phyloP scores from a whole-genome alignment of 2,113 vertebrate species.

The Sporophila hypoxantha region DNA sequence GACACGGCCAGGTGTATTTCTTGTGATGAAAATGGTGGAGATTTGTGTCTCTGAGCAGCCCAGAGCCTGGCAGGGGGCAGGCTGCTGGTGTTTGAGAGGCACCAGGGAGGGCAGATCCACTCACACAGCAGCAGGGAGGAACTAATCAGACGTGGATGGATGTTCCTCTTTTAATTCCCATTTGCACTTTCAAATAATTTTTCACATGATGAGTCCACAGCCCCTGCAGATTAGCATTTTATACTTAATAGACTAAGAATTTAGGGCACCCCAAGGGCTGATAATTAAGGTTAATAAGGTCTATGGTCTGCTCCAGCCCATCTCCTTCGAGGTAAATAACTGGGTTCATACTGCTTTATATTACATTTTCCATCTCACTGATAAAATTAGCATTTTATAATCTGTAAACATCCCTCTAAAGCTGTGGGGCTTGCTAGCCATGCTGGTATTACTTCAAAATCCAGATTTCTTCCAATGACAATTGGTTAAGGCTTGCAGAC shows the following conservation, averaged over 20 bases:
- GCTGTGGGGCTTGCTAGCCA: neutral
- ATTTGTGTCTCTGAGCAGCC: neutral
- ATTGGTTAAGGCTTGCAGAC: neutral
- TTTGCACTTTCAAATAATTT: conserved; percentile 10
- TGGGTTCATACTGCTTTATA: neutral
- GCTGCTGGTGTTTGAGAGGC: neutral
- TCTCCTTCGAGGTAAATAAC: conserved; percentile 7
- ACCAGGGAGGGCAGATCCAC: neutral
- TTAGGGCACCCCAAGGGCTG: conserved; percentile 14
- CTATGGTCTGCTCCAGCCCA: neutral
- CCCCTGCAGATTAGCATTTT: conserved; percentile 20
- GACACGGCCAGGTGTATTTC: fast-evolving
- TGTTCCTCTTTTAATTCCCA: neutral
- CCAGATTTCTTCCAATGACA: neutral
- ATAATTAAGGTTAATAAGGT: conserved; percentile 45
- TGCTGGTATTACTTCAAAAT: neutral
- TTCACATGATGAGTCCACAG: conserved; percentile 3
- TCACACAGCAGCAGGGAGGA: neutral
- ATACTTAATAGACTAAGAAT: conserved; percentile 20
- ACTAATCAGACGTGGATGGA: conserved; percentile 16
- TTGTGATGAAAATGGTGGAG: fast-evolving
- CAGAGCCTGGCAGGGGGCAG: neutral
- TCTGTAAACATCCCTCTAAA: neutral
- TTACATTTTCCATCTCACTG: conserved; percentile 3
- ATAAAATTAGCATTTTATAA: conserved; percentile 17